A percentile compares a stretch with the other conserved stretches of the same genome.
phyloP scores from a whole-genome alignment of 2,888 invertebrate genomes.

The Apamea monoglypha region DNA sequence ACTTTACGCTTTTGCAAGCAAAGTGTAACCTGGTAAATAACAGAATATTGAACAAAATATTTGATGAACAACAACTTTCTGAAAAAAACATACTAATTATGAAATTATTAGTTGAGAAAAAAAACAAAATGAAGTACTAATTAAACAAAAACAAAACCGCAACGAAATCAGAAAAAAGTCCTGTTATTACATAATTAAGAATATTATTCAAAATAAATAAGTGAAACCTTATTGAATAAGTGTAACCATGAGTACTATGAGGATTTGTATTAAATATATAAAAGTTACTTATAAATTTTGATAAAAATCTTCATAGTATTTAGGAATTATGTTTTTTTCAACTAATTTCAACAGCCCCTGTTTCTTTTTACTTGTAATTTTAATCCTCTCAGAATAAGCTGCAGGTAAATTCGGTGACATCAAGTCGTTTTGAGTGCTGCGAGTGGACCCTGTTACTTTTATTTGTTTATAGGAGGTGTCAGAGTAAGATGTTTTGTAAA shows the following conservation, averaged over 20 bases:
- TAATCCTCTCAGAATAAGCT: conserved; percentile 52
- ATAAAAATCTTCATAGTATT: conserved; percentile 54
- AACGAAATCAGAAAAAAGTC: too few relatives aligned
- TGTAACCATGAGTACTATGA: conserved; percentile 8
- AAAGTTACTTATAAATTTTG: conserved; percentile 45
- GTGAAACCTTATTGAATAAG: too few relatives aligned
- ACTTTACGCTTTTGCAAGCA: too few relatives aligned
- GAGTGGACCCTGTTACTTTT: conserved; percentile 43
- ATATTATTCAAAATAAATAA: too few relatives aligned
- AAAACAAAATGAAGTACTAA: too few relatives aligned
- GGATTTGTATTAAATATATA: conserved; percentile 19
- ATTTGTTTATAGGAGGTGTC: conserved; percentile 48
- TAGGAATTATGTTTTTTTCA: conserved; percentile 53
- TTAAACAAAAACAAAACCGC: too few relatives aligned
- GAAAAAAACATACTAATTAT: too few relatives aligned
- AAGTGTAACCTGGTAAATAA: too few relatives aligned
- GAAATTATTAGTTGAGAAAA: too few relatives aligned
- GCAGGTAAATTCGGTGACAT: conserved; percentile 44
- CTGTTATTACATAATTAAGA: too few relatives aligned
- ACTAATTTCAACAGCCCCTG: conserved; percentile 42
- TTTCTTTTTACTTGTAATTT: conserved; percentile 49
- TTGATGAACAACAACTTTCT: too few relatives aligned
- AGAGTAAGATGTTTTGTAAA: conserved; percentile 15
- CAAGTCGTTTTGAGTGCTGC: conserved; percentile 46
- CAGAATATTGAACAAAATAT: too few relatives aligned